Percentiles rank a stretch among this genome's conserved stretches.
These are phyloP conservation scores for Nebria brevicollis DNA, from an alignment of 2,888 invertebrate species.

Conservation along the genomic window DNA sequence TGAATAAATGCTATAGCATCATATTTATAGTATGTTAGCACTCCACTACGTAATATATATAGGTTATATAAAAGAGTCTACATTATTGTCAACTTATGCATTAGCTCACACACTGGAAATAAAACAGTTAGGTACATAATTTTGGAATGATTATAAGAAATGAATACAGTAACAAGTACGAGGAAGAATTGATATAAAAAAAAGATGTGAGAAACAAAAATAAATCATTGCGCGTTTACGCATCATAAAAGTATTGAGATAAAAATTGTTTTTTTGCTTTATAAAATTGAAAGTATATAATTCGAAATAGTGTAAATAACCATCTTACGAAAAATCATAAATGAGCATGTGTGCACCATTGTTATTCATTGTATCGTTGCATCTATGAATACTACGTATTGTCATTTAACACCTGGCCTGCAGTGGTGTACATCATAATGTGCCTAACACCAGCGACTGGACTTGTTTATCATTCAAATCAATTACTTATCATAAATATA, in stretches of 20 bases:
- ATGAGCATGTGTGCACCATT: slow-evolving; percentile 58
- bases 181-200: slow-evolving; percentile 25
- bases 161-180: slow-evolving; percentile 13
- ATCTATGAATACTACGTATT: slow-evolving; percentile 60
- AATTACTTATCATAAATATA: slow-evolving; percentile 14
- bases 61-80: slow-evolving; percentile 63
- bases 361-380: slow-evolving; percentile 63
- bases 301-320: slow-evolving; percentile 34
- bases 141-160: slow-evolving; percentile 61
- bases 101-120: slow-evolving; percentile 62
- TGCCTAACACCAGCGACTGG: slow-evolving; percentile 41
- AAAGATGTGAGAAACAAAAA: slow-evolving; percentile 25
- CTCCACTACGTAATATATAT: slow-evolving; percentile 55
- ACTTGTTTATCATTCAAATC: slow-evolving; percentile 34
- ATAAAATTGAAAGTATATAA: not conserved
- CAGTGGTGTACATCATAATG: slow-evolving; percentile 52
- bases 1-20: slow-evolving; percentile 60
- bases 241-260: not conserved
- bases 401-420: slow-evolving; percentile 63
- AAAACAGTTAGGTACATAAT: slow-evolving; percentile 63
- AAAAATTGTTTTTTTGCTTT: not conserved
- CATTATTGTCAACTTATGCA: slow-evolving; percentile 63
- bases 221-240: not conserved
- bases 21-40: slow-evolving; percentile 43
- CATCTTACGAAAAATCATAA: slow-evolving; percentile 30